Evolutionary conservation across 2,797 vertebrate genomes (phyloP).

Genomic region (Margarornis squamiger): DNA sequence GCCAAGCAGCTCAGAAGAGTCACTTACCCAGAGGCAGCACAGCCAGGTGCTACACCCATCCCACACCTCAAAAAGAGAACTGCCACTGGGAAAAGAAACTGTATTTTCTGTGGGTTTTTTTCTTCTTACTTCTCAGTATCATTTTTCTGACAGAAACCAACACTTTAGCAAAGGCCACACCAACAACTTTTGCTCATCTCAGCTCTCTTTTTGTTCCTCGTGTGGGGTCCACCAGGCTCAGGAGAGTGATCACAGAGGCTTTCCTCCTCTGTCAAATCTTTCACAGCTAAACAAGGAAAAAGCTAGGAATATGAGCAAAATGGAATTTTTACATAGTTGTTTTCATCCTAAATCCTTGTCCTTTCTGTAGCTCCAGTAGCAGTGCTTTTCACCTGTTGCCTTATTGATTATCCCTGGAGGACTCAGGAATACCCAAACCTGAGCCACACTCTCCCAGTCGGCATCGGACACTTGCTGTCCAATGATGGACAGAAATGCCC

Average conservation of each 20-base stretch:
- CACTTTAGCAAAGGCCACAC: not conserved
- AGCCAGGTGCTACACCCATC: not conserved
- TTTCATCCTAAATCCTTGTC: not conserved
- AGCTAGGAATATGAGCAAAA: not conserved
- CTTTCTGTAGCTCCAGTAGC: not conserved
- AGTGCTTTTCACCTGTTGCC: not conserved
- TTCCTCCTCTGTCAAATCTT: not conserved
- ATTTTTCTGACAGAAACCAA: not conserved
- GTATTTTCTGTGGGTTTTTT: not conserved
- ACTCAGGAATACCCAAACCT: not conserved
- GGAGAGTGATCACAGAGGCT: not conserved
- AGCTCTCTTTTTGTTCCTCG: slow-evolving; percentile 17
- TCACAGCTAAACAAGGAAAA: not conserved
- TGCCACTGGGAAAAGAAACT: slow-evolving; percentile 20
- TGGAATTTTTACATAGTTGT: not conserved
- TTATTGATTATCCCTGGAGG: not conserved
- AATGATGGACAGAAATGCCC: not conserved
- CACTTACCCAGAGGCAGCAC: not conserved
- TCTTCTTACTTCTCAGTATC: not conserved
- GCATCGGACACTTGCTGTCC: too few relatives aligned
- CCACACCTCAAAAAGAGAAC: not conserved
- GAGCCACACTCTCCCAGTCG: not conserved
- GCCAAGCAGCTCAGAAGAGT: not conserved
- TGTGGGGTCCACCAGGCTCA: fast-evolving
- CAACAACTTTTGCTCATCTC: not conserved